Percentiles rank a stretch among this genome's conserved stretches.
phyloP scores from a whole-genome alignment of 2,113 vertebrate genomes.

The Rhea americana region DNA sequence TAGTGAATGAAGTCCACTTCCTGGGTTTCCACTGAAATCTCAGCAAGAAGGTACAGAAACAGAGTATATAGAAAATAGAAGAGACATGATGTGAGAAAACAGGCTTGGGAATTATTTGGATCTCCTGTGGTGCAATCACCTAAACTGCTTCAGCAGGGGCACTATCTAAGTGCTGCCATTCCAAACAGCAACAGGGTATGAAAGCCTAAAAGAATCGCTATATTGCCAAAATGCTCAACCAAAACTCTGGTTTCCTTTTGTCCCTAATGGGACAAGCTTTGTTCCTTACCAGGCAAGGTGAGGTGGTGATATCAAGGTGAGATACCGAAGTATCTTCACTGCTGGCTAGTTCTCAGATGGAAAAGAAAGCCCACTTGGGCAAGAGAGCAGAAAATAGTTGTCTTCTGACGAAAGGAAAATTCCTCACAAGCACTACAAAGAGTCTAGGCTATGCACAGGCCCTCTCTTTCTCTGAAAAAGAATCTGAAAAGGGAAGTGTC shows the following conservation, averaged over 20 bases:
- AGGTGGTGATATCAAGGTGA: not conserved
- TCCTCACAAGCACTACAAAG: not conserved
- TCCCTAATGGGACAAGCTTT: not conserved
- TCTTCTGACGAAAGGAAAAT: not conserved
- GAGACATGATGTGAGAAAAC: not conserved
- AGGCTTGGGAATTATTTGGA: not conserved
- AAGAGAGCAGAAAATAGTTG: not conserved
- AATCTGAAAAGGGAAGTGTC: not conserved
- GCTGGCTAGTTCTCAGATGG: not conserved
- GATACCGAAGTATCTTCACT: not conserved
- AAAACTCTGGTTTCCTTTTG: not conserved
- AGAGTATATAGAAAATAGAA: not conserved
- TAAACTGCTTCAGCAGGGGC: not conserved
- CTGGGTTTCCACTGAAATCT: too few relatives aligned
- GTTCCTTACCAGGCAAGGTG: not conserved
- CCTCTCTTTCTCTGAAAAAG: not conserved
- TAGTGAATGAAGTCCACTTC: too few relatives aligned
- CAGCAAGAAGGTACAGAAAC: not conserved
- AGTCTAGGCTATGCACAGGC: not conserved
- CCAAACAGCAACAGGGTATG: not conserved
- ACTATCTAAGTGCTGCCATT: not conserved
- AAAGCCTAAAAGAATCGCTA: not conserved
- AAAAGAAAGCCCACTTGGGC: not conserved
- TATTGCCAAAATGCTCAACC: not conserved
- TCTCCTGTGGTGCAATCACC: not conserved